Evolutionary conservation across 2,888 invertebrate species (phyloP), one percentile per base, ranked within the genome.

Genomic region (Micoletzkya japonica): DNA sequence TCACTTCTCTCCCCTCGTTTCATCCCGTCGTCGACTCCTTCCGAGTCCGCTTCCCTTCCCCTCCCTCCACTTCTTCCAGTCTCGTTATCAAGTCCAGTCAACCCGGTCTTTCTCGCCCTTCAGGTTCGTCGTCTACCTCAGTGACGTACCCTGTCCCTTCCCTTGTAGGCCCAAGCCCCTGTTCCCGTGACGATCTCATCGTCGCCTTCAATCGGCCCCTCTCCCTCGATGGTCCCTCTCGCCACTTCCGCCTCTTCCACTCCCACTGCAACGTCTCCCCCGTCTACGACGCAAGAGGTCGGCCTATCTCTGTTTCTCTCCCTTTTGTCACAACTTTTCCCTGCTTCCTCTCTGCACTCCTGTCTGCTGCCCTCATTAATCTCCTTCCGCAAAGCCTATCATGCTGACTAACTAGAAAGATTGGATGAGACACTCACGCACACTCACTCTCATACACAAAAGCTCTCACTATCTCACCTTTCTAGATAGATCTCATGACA

Each of bases 161-260:
- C 24, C 28, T 14, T 28, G 28, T 32, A 30, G 28, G 14, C 59
- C 24, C 59, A 28, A 28, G 34, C 14, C 10, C 34, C 59, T 10
- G 59, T 58, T 34, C 59, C 59, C 14, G 28, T 58, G 30, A 58
- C 59, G n/a, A 58, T 58, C 59, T 58, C 59, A 14, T 58, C 59
- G 6, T 30, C 30, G 7, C 59, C 59, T 26, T 10, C 26, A 10
- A 10, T 26, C 59, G 34, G 10, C 30, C 14, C 14, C 34, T 26
- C 28, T 10, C 28, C 17, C 28, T 20, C 7, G 32, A 28, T 17
- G 30, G 24, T 56, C 24, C 14, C 14, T 17, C n/a, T 56, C 28
- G 14, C 59, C 10, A 10, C 59, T 59, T 59, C 32, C 10, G 10
- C 24, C 59, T 59, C 24, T 59, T 34, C 17, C 37, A 17, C 37